A percentile compares a stretch with the other conserved stretches of the same genome.
Conservation (phyloP, 2,797 vertebrate genomes). For the Podarcis siculus region DNA sequence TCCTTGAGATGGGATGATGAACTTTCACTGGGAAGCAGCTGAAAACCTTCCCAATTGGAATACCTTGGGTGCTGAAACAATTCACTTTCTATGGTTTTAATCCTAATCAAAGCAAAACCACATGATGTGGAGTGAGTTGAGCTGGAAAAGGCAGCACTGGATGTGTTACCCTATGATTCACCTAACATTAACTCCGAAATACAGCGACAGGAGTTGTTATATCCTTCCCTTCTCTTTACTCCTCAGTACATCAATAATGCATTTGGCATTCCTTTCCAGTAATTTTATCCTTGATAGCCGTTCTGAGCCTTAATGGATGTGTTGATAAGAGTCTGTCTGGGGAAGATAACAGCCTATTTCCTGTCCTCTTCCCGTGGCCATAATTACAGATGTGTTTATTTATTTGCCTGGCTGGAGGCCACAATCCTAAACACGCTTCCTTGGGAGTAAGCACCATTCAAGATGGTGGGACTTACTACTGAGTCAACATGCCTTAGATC, state of each 20-base stretch:
- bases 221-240: background rate
- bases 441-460: background rate
- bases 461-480: background rate
- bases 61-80: background rate
- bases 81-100: background rate
- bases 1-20: background rate
- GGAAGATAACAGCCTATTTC: conserved; percentile 45
- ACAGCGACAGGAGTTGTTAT: conserved; percentile 50
- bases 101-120: background rate
- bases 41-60: background rate
- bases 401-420: background rate
- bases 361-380: conserved; percentile 6
- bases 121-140: background rate
- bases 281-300: conserved; percentile 57
- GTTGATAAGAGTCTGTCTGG: conserved; percentile 62
- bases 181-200: conserved; percentile 7
- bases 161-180: conserved; percentile 18
- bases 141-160: background rate
- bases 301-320: conserved; percentile 58
- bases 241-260: conserved; percentile 42
- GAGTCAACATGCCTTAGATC: background rate
- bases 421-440: conserved; percentile 3
- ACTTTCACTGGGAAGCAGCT: background rate
- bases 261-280: conserved; percentile 54
- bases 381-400: conserved; percentile 45